Evolutionary conservation across 2,113 vertebrate genomes (phyloP), one percentile per base, ranked within the genome.

Genomic region (Scophthalmus maximus): DNA sequence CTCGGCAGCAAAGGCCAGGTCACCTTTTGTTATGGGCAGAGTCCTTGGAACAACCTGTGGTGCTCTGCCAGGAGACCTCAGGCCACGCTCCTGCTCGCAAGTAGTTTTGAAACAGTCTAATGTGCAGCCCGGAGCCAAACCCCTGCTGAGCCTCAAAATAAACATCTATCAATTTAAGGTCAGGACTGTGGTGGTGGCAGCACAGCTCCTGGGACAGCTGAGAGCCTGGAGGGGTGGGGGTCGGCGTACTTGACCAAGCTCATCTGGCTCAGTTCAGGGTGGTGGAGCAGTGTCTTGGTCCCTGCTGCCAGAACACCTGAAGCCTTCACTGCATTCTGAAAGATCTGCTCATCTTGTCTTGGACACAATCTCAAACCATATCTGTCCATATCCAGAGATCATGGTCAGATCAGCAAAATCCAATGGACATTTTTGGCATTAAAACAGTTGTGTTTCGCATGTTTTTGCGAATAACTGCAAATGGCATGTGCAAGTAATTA

Each of bases 161-260:
- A 86, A 86, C 80, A 83, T 52, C 79, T 76, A 70, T 76, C 81
- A 60, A 52, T 74, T 82, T 74, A 29, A 74, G 61, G 68, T 76
- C 56, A 76, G 60, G 18, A 12, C 42, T 66, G 53, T 69, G 34
- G 57, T 62, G 65, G 66, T 57, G 72, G 49, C 70, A 40, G 69
- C 9, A 8, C 42, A n/a, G 42, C 42, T 46, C 42, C 18, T 18
- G 6, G 42, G 42, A 46, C 42, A 46, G 42, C 42, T 46, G 42
- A n/a, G 42, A 46, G 42, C 17, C 6, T 20, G 42, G 42, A 9
- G 32, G 42, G 42, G 42, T 46, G 42, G 42, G 42, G 42, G 17
- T n/a, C 0, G 42, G 42, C 7, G 42, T 46, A 46, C 18, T 46
- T 46, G 42, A 46, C 18, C 42, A 46, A 20, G 17, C 14, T 8